Percentiles rank a stretch among this genome's conserved stretches.
Conservation (phyloP, 2,888 invertebrate species). For the Euplagia quadripunctaria region DNA sequence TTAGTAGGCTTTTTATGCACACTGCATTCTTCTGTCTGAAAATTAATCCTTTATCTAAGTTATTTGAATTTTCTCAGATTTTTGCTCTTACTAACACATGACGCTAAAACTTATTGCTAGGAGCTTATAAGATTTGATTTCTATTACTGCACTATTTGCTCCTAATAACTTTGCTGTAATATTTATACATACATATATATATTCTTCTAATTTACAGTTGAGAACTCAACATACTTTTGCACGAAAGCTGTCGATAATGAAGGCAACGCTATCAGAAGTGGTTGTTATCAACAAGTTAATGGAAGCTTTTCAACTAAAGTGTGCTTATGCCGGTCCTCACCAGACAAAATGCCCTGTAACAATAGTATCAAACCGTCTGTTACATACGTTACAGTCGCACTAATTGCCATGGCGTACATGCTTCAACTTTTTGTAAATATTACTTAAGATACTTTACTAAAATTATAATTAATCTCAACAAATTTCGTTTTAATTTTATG, state of each 20-base stretch:
- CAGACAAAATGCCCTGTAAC: not conserved
- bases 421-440: not conserved
- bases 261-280: constrained; percentile 82
- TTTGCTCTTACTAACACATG: too few species aligned
- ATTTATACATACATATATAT: too few species aligned
- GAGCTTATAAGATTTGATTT: not conserved
- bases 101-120: too few species aligned
- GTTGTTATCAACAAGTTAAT: constrained; percentile 86
- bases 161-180: not conserved
- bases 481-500: not conserved
- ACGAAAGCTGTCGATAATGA: constrained; percentile 86
- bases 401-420: not conserved
- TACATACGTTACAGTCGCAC: not conserved
- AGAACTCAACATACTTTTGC: constrained; percentile 91
- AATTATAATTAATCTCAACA: not conserved
- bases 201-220: constrained; percentile 80
- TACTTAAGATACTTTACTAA: not conserved
- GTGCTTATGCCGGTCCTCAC: constrained; percentile 59
- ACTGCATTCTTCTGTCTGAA: not conserved
- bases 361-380: not conserved
- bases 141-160: not conserved
- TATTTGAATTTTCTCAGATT: too few species aligned
- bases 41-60: too few species aligned
- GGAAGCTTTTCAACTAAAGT: constrained; percentile 75
- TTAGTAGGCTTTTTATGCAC: not conserved